phyloP scores from a whole-genome alignment of 1,140 invertebrate genomes.

The Pachypsylla venusta region DNA sequence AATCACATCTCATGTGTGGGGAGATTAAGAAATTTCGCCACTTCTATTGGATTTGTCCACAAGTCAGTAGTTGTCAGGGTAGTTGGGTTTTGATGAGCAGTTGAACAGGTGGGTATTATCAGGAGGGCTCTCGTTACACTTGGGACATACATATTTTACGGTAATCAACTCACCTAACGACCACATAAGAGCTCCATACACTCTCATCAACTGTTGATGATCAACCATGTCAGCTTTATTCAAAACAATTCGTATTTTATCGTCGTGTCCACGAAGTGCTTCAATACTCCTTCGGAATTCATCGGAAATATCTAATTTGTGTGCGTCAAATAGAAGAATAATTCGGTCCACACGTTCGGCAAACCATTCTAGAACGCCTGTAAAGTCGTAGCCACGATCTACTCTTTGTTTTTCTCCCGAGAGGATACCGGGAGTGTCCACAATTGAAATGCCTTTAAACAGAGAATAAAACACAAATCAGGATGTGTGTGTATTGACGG shows the following conservation, averaged over 20 bases:
- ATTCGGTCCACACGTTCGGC: slow-evolving; percentile 57
- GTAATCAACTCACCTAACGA: slow-evolving; percentile 34
- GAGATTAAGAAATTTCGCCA: no score
- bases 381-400: slow-evolving; percentile 82
- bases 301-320: slow-evolving; percentile 62
- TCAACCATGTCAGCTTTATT: slow-evolving; percentile 64
- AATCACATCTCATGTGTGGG: no score
- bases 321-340: slow-evolving; percentile 56
- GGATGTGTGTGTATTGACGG: no score
- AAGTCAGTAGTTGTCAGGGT: no score
- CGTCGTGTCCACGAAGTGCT: slow-evolving; percentile 48
- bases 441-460: slow-evolving; percentile 63
- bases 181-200: slow-evolving; percentile 65
- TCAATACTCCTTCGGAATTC: slow-evolving; percentile 49
- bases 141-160: no score
- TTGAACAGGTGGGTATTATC: no score
- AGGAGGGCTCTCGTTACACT: no score
- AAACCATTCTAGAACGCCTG: slow-evolving; percentile 57
- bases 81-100: no score
- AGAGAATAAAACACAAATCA: no score
- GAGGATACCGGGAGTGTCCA: slow-evolving; percentile 89
- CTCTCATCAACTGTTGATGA: slow-evolving; percentile 56
- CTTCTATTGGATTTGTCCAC: no score
- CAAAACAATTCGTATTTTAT: slow-evolving; percentile 52
- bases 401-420: slow-evolving; percentile 91